Evolutionary conservation across 1,140 invertebrate genomes (phyloP), one percentile per base, ranked within the genome.

Genomic region (Leptopilina boulardi): DNA sequence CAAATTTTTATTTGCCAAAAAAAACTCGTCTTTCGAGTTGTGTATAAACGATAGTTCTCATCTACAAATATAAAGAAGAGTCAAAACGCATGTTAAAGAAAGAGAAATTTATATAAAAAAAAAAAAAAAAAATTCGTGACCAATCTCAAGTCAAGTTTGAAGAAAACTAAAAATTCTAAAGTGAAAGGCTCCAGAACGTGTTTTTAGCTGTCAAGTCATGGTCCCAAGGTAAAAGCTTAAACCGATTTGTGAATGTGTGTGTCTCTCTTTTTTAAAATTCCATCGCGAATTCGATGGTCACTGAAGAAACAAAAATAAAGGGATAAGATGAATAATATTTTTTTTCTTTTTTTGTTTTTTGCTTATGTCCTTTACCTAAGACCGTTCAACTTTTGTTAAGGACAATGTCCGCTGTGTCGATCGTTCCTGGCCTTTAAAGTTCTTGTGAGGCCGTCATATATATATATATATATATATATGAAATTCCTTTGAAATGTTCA

Each of bases 321-420:
- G 23, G 26, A 4, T 34, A n/a, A 0, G 59, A 66, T 30, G 21
- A 66, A 34, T 66, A 30, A 66, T 34, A 13, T 30, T 30, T 30
- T 26, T 26, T 59, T 59, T 23, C 21, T 26, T 23, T 34, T 3
- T 34, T 6, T 34, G 2, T 38, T 38, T 38, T 38, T 6, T 21
- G 18, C 15, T 5, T 30, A 6, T 23, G 59, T 66, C 59, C 26
- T 66, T 66, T 66, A 66, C 59, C 59, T n/a, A 66, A 66, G 59
- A 66, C 59, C 47, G 77, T 73, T 73, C 80, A 73, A 77, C 76
- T 76, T n/a, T 82, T 80, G 78, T 82, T 82, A 80, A 82, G 81
- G 81, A 82, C 81, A 82, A 75, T 80, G 81, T 82, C 81, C 81
- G 34, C 34, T 80, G 81, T 59, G 74, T 77, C 77, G 59, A 75